Percentiles rank a stretch among this genome's conserved stretches.
Conservation (phyloP, 1,140 invertebrate genomes). For the Agrilus planipennis region DNA sequence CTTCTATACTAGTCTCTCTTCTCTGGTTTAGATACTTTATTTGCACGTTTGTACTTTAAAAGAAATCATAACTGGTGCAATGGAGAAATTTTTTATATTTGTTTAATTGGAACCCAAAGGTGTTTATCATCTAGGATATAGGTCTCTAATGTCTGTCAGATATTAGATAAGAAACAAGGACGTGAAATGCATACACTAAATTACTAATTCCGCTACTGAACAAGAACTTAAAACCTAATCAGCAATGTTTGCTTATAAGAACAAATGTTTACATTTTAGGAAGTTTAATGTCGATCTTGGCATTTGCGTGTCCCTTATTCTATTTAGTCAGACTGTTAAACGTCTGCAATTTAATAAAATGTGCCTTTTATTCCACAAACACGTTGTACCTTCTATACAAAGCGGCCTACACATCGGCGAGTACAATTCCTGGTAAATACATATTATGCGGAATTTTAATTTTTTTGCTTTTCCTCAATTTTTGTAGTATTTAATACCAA, state of each 20-base stretch:
- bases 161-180: too few species aligned
- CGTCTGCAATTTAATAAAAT: conserved; percentile 22
- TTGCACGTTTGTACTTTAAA: too few species aligned
- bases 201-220: too few species aligned
- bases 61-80: too few species aligned
- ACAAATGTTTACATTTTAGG: conserved; percentile 35
- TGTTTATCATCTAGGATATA: too few species aligned
- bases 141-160: too few species aligned
- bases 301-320: conserved; percentile 49
- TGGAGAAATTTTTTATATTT: too few species aligned
- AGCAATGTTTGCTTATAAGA: neutral
- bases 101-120: too few species aligned
- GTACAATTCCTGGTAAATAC: conserved; percentile 1
- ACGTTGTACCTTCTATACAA: conserved; percentile 25
- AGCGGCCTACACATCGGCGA: conserved; percentile 18
- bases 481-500: conserved; percentile 10
- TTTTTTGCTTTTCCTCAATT: neutral
- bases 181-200: too few species aligned
- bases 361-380: conserved; percentile 17
- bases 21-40: too few species aligned
- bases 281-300: conserved; percentile 50
- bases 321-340: conserved; percentile 29
- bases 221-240: too few species aligned
- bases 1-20: too few species aligned
- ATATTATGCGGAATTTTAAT: neutral